Conservation (phyloP, 2,888 invertebrate species). For the Halictus ligatus region DNA sequence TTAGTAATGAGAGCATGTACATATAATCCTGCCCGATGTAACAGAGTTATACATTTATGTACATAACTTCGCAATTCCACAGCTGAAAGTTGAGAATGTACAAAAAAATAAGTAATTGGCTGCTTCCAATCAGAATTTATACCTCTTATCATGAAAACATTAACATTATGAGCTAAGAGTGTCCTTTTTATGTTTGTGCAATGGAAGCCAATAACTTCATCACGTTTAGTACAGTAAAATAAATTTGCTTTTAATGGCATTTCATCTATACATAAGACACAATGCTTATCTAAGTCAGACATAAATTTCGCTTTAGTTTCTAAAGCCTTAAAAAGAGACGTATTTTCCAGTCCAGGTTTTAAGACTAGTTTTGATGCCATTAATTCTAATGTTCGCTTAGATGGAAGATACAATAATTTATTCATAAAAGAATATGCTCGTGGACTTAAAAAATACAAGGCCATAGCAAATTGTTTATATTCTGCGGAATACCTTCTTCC, state of each 20-base stretch:
- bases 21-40: constrained; percentile 1
- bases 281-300: constrained; percentile 1
- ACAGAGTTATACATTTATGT: background rate
- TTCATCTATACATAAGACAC: constrained; percentile 9
- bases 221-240: background rate
- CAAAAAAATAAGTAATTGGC: constrained; percentile 7
- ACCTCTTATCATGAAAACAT: constrained; percentile 10
- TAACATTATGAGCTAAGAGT: constrained; percentile 9
- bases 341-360: background rate
- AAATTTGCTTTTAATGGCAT: constrained; percentile 4
- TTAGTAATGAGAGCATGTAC: background rate
- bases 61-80: background rate
- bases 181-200: background rate
- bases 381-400: constrained; percentile 1
- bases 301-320: background rate
- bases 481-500: background rate
- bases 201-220: constrained; percentile 11
- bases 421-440: constrained; percentile 2
- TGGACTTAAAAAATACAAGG: constrained; percentile 7
- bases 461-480: background rate
- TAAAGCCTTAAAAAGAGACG: background rate
- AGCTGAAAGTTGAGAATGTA: constrained; percentile 11
- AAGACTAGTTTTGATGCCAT: background rate
- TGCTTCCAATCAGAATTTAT: constrained; percentile 9
- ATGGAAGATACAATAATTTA: background rate